Percentiles rank a stretch among this genome's conserved stretches.
These are phyloP conservation scores for Drosophila mayaguana DNA, from an alignment of 2,888 invertebrate species.

Conservation along the genomic window DNA sequence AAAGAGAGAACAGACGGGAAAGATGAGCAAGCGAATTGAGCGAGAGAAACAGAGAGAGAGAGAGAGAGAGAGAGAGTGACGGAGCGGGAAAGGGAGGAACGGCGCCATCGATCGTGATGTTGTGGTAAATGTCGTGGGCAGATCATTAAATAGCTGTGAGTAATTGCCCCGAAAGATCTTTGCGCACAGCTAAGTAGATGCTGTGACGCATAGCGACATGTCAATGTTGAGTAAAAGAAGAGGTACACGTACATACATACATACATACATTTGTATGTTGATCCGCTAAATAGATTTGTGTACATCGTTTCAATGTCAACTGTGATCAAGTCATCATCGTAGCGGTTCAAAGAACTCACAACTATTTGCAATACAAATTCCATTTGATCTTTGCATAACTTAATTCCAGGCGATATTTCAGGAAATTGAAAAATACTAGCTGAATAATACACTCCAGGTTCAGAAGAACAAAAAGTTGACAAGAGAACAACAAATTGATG, in stretches of 20 bases:
- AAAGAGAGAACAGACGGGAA: constrained; percentile 68
- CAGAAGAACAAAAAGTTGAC: neutral
- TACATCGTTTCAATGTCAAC: neutral
- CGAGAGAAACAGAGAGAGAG: neutral
- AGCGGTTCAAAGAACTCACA: constrained; percentile 5
- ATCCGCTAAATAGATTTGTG: neutral
- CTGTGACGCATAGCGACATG: constrained; percentile 33
- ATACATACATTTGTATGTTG: too few species aligned
- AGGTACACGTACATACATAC: neutral
- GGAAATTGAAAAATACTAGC: neutral
- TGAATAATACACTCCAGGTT: neutral
- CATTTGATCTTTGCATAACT: neutral
- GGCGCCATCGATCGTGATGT: constrained; percentile 14
- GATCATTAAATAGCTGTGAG: constrained; percentile 31
- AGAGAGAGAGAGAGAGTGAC: neutral
- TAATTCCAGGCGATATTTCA: neutral
- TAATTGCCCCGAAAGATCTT: constrained; percentile 23
- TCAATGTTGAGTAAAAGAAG: neutral
- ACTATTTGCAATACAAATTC: neutral
- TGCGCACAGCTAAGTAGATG: constrained; percentile 5
- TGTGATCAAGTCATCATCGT: neutral
- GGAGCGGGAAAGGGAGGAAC: neutral
- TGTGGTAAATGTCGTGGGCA: constrained; percentile 28
- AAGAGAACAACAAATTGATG: neutral
- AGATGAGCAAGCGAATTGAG: neutral